Evolutionary conservation across 2,888 invertebrate species (phyloP).

Genomic region (Lottia gigantea): DNA sequence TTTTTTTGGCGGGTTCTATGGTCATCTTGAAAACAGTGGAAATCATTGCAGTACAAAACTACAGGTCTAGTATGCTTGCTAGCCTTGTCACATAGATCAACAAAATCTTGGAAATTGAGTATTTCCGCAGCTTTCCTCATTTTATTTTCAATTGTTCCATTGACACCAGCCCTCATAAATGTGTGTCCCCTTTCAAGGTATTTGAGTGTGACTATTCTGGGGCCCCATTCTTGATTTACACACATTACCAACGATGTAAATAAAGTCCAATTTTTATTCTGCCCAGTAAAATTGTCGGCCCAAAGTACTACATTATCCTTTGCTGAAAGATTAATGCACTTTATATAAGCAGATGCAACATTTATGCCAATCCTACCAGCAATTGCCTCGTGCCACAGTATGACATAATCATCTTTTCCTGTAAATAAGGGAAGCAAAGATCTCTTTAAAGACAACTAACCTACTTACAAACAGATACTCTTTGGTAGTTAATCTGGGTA

Average conservation of each 20-base stretch:
- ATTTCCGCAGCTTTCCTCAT: background rate
- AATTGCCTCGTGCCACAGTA: background rate
- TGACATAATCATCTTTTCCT: rapidly evolving
- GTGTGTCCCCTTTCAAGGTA: background rate
- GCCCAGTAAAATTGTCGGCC: background rate
- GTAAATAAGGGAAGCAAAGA: too few relatives aligned
- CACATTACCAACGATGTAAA: background rate
- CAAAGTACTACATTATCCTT: background rate
- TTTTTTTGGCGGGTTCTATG: too few relatives aligned
- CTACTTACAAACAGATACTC: background rate
- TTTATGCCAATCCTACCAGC: too few relatives aligned
- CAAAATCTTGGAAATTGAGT: background rate
- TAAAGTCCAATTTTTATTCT: background rate
- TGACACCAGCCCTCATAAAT: too few relatives aligned
- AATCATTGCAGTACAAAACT: too few relatives aligned
- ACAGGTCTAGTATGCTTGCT: too few relatives aligned
- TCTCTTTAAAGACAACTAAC: background rate
- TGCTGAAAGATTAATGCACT: background rate
- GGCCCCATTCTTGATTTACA: background rate
- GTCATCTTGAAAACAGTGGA: too few relatives aligned
- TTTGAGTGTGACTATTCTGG: background rate
- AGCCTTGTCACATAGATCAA: background rate
- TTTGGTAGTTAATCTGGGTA: background rate
- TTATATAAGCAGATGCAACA: background rate
- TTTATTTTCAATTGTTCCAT: too few relatives aligned